Evolutionary conservation across 2,888 invertebrate species (phyloP), one percentile per base, ranked within the genome.

Genomic region (Perizoma flavofasciatum): DNA sequence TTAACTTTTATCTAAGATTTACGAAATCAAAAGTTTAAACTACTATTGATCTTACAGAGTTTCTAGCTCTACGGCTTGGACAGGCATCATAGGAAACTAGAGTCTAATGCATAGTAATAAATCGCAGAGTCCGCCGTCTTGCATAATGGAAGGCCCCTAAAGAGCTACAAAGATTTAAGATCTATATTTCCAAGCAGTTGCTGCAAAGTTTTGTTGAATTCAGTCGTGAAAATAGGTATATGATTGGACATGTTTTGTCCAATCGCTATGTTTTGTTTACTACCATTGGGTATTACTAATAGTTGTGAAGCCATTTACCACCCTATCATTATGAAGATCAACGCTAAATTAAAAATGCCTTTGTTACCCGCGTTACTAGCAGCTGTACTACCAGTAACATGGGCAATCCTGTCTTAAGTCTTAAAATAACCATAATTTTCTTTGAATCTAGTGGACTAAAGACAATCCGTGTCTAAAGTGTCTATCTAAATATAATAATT

Each of bases 301-400:
- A 59, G 51, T 49, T 63, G 58, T 45, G 49, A 59, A 51, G 59
- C 62, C 52, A 53, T 59, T 62, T 40, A 56, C 61, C 53, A 52
- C 41, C 22, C 49, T 57, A 57, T 9, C 50, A 10, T 50, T 61
- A 55, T 45, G 32, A 35, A 49, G 55, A 58, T 58, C 47, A 61
- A 55, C 44, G 40, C 49, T 62, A 58, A 62, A 61, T 51, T 54
- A 62, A 62, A 62, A 62, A 62, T 62, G 62, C 62, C 58, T 58
- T 22, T 22, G 22, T 22, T 22, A 22, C 22, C 22, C 22, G 3
- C 22, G 22, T 22, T 2, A 22, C 3, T 2, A 22, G 22, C 3
- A 22, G 22, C 22, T 22, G 22, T 22, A 22, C 3, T 22, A 22
- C 22, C 22, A 22, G 22, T 3, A 2, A 22, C 22, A 22, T 3